Evolutionary conservation across 2,888 invertebrate genomes (phyloP).

Genomic region (Danaus chrysippus): DNA sequence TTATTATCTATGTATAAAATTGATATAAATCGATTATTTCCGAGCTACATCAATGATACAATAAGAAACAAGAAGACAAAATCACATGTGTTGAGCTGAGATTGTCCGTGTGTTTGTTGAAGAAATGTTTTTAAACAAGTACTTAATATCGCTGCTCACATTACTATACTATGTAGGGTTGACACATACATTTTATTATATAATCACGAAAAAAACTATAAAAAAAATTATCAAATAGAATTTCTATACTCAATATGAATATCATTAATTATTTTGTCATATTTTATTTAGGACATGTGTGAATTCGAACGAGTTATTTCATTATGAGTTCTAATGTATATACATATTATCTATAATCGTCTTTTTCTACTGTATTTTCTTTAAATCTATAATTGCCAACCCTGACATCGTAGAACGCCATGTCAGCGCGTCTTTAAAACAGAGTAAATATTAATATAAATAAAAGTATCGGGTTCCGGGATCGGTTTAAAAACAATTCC

Average conservation of each 20-base stretch:
- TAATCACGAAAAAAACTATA: not conserved
- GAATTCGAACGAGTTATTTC: not conserved
- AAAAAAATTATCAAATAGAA: no score
- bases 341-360: no score
- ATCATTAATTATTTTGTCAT: not conserved
- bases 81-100: conserved; percentile 20
- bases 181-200: conserved; percentile 18
- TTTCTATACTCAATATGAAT: not conserved
- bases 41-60: no score
- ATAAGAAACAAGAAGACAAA: not conserved
- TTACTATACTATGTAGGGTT: conserved; percentile 45
- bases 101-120: conserved; percentile 33
- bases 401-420: conserved; percentile 21
- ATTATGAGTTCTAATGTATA: no score
- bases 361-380: no score
- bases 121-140: conserved; percentile 52
- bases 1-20: no score
- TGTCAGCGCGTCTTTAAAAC: conserved; percentile 70
- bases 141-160: conserved; percentile 43
- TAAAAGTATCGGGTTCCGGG: conserved; percentile 48
- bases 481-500: conserved; percentile 46
- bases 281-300: not conserved
- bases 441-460: conserved; percentile 54
- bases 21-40: no score
- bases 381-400: conserved; percentile 6